phyloP scores from a whole-genome alignment of 2,113 vertebrate genomes.

The Elachura formosa region DNA sequence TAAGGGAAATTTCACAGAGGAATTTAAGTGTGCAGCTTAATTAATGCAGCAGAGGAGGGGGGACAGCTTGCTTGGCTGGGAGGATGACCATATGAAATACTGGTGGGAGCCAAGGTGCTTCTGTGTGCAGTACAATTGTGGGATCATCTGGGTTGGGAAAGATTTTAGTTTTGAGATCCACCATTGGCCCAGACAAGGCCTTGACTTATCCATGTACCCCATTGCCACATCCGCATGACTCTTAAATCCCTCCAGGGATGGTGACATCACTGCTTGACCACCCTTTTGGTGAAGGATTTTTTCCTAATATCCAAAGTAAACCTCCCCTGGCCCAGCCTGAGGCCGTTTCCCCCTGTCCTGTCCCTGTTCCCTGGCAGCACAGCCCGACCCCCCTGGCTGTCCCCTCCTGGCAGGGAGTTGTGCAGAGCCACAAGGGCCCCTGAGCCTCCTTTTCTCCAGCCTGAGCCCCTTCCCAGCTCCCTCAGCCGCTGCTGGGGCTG shows the following conservation, averaged over 20 bases:
- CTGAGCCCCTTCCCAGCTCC: not conserved
- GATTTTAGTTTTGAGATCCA: not conserved
- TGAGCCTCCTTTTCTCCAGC: not conserved
- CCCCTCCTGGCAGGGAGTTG: not conserved
- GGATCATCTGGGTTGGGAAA: not conserved
- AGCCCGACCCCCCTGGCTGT: not conserved
- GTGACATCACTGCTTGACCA: not conserved
- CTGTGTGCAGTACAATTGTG: not conserved
- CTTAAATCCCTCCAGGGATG: not conserved
- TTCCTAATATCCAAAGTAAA: not conserved
- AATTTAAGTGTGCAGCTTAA: not conserved
- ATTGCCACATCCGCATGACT: not conserved
- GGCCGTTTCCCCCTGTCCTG: fast-evolving
- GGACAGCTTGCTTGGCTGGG: fast-evolving
- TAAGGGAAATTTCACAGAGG: not conserved
- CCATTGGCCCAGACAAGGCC: not conserved
- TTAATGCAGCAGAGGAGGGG: not conserved
- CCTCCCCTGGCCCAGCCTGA: fast-evolving
- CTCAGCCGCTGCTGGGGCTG: not conserved
- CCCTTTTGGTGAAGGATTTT: not conserved
- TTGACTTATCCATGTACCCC: not conserved
- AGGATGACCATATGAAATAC: not conserved
- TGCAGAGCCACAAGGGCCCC: not conserved
- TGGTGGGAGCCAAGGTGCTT: not conserved
- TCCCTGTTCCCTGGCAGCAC: not conserved